phyloP scores from a whole-genome alignment of 2,888 invertebrate species.

The Panopea generosa region DNA sequence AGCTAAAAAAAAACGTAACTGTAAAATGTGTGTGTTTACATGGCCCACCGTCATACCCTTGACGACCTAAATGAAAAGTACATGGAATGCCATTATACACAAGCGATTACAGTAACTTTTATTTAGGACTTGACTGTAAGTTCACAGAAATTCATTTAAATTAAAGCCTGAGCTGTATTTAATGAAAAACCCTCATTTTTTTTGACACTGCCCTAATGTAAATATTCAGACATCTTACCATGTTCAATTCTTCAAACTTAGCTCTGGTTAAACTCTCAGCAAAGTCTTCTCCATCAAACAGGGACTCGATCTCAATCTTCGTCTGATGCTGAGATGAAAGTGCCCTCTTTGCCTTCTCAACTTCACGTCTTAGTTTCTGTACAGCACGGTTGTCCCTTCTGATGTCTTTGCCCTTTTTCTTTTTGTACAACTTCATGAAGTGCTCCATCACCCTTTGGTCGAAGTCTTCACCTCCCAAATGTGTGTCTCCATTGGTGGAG shows the following conservation, averaged over 20 bases:
- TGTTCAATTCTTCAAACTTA: conserved; percentile 99
- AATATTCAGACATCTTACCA: conserved; percentile 89
- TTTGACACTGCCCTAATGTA: no score
- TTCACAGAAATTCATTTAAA: no score
- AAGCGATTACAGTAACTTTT: no score
- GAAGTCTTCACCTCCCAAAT: conserved; percentile 99
- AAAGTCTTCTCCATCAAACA: conserved; percentile 99
- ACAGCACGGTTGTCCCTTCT: conserved; percentile 96
- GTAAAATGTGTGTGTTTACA: no score
- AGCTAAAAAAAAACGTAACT: no score
- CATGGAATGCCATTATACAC: no score
- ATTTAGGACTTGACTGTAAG: no score
- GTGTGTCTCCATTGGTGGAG: conserved; percentile 97
- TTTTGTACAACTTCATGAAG: conserved; percentile 99
- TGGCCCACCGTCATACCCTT: no score
- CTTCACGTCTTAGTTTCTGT: conserved; percentile 97
- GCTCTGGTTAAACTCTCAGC: conserved; percentile 98
- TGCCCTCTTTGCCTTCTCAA: conserved; percentile 98
- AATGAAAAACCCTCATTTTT: no score
- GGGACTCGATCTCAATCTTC: conserved; percentile 98
- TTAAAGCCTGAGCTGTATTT: no score
- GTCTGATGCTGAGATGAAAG: conserved; percentile 97
- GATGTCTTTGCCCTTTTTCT: conserved; percentile 99
- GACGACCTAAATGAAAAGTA: no score
- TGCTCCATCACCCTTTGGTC: conserved; percentile 99